phyloP scores from a whole-genome alignment of 2,113 vertebrate species.

The Paracanthobrama guichenoti region DNA sequence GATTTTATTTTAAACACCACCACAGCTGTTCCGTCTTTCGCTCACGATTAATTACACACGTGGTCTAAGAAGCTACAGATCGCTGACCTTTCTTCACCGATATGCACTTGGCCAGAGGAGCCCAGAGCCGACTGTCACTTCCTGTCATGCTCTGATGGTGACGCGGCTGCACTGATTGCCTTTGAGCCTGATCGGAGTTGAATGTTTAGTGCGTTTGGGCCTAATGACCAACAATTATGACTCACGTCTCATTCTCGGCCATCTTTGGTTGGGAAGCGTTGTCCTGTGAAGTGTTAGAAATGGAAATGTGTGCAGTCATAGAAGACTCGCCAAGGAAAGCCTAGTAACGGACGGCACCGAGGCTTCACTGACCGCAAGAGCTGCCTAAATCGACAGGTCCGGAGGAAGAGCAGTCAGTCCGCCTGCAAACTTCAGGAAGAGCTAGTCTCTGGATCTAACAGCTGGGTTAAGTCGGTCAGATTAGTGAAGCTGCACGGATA shows the following conservation, averaged over 20 bases:
- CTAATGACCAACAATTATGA: conserved; percentile 68
- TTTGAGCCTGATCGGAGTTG: conserved; percentile 22
- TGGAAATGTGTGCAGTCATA: conserved; percentile 68
- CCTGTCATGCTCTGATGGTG: neutral
- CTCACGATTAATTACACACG: conserved; percentile 7
- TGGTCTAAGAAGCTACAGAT: neutral
- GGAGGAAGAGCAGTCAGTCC: too few relatives aligned
- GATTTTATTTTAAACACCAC: neutral
- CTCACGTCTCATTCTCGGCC: conserved; percentile 56
- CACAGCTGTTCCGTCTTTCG: neutral
- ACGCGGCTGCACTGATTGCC: neutral
- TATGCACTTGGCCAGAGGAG: conserved; percentile 23
- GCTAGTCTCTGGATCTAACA: too few relatives aligned
- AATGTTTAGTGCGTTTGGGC: conserved; percentile 63
- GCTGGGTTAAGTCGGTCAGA: too few relatives aligned
- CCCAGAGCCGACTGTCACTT: conserved; percentile 39
- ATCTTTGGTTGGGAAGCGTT: conserved; percentile 24
- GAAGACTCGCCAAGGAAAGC: conserved; percentile 62
- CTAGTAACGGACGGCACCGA: neutral
- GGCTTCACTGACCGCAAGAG: neutral
- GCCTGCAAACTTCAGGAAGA: too few relatives aligned
- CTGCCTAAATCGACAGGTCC: neutral
- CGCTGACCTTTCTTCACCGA: conserved; percentile 28
- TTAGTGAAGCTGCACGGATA: too few relatives aligned
- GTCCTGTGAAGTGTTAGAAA: conserved; percentile 58